Evolutionary conservation across 2,797 vertebrate genomes (phyloP).

Genomic region (Squalus acanthias): DNA sequence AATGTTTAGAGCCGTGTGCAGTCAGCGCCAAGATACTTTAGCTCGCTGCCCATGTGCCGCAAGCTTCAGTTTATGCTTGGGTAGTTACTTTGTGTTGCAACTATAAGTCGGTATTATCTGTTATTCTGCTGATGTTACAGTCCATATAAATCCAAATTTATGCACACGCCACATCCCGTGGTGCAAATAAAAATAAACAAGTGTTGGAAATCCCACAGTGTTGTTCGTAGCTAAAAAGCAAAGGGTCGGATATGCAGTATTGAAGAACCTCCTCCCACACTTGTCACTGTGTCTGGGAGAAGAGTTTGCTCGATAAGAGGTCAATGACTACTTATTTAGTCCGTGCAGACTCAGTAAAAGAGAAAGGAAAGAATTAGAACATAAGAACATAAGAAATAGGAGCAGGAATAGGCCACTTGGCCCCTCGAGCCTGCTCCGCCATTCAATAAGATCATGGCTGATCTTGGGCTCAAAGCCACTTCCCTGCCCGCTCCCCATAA

Average conservation of each 20-base stretch:
- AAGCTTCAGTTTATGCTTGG: not conserved
- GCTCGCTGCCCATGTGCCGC: not conserved
- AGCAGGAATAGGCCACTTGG: too few relatives aligned
- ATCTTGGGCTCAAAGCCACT: too few relatives aligned
- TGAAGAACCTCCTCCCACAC: not conserved
- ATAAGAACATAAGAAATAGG: too few relatives aligned
- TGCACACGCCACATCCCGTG: not conserved
- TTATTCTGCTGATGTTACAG: not conserved
- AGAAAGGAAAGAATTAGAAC: too few relatives aligned
- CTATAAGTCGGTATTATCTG: not conserved
- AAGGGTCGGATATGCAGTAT: not conserved
- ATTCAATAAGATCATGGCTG: too few relatives aligned
- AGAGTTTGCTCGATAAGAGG: not conserved
- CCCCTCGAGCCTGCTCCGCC: too few relatives aligned
- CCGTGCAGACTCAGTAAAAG: too few relatives aligned
- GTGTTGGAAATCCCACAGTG: not conserved
- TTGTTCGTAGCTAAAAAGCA: not conserved
- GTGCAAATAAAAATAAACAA: not conserved
- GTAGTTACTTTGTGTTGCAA: not conserved
- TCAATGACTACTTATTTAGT: not conserved
- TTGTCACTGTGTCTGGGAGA: not conserved
- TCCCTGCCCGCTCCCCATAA: too few relatives aligned
- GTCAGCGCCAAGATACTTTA: not conserved
- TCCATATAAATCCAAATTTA: not conserved
- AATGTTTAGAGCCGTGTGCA: not conserved